Evolutionary conservation across 2,888 invertebrate species (phyloP), one percentile per base, ranked within the genome.

Genomic region (Eledona agricola): DNA sequence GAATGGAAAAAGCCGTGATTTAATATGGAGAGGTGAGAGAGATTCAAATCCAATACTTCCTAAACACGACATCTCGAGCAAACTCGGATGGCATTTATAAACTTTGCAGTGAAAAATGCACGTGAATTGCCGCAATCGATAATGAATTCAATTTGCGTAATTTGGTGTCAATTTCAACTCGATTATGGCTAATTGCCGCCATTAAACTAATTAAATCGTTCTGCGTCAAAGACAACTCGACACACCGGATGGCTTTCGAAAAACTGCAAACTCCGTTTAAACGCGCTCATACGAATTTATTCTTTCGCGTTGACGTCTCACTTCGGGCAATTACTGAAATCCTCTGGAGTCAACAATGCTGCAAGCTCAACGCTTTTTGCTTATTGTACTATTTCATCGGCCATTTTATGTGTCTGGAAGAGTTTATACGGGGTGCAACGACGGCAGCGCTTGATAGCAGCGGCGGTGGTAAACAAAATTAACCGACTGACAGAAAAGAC

Each of bases 171-270:
- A 29, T 31, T 42, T 31, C 25, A 13, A n/a, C 20, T 42, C 19
- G 42, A 42, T 42, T 20, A 42, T 42, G 12, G 12, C 23, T 38
- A 42, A 42, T 20, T 42, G 42, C 29, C 13, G 17, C 29, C 42
- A 42, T 29, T 42, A 42, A 42, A 42, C 22, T 29, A 42, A 42
- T 42, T 13, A 42, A 17, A 9, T 31, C 17, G 29, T 22, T 26
- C 7, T 17, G 16, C 7, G 17, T 13, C 26, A 26, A 17, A 28
- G 28, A 17, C 6, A 26, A 17, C 13, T 7, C 9, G 38, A 10
- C 16, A 5, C 6, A 5, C 15, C 5, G 38, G 23, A 15, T n/a
- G n/a, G 25, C 20, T 10, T 32, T 23, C 25, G 37, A 23, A 37
- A 37, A 17, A 11, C n/a, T 35, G 9, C 37, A 37, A 25, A 13